Evolutionary conservation across 2,797 vertebrate genomes (phyloP).

Genomic region (Pygocentrus nattereri): DNA sequence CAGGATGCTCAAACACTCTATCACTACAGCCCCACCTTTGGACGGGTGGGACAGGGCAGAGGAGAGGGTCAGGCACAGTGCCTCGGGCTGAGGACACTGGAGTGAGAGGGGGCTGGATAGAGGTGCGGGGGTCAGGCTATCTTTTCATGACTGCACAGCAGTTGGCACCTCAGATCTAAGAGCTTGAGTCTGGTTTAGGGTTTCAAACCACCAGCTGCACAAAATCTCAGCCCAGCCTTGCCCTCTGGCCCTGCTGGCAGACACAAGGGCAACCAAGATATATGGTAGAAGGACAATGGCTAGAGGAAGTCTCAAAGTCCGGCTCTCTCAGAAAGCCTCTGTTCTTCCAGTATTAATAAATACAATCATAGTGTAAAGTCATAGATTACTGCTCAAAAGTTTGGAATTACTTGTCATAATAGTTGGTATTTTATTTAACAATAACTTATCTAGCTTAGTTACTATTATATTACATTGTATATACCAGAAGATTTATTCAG

Average conservation of each 20-base stretch:
- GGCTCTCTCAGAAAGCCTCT: not conserved
- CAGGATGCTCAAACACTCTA: not conserved
- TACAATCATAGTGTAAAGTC: not conserved
- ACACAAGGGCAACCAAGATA: constrained; percentile 24
- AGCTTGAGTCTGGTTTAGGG: constrained; percentile 37
- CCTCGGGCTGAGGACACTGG: constrained; percentile 5
- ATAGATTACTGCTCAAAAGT: too few relatives aligned
- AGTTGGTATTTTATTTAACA: not conserved
- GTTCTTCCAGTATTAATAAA: constrained; percentile 4
- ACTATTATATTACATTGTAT: too few relatives aligned
- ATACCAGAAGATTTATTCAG: too few relatives aligned
- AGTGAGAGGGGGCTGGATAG: not conserved
- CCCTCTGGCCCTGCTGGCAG: constrained; percentile 29
- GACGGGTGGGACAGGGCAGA: constrained; percentile 19
- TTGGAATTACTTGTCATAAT: too few relatives aligned
- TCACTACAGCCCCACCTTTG: constrained; percentile 17
- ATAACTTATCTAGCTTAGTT: not conserved
- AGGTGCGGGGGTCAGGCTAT: constrained; percentile 19
- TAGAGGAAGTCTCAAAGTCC: constrained; percentile 7
- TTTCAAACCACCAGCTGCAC: constrained; percentile 52
- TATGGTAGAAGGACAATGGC: constrained; percentile 15
- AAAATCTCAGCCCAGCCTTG: constrained; percentile 40
- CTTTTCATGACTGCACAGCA: constrained; percentile 45
- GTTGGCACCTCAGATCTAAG: constrained; percentile 50
- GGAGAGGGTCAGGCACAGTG: constrained; percentile 29